Conservation (phyloP, 1,140 invertebrate species). For the Drosophila pachea region DNA sequence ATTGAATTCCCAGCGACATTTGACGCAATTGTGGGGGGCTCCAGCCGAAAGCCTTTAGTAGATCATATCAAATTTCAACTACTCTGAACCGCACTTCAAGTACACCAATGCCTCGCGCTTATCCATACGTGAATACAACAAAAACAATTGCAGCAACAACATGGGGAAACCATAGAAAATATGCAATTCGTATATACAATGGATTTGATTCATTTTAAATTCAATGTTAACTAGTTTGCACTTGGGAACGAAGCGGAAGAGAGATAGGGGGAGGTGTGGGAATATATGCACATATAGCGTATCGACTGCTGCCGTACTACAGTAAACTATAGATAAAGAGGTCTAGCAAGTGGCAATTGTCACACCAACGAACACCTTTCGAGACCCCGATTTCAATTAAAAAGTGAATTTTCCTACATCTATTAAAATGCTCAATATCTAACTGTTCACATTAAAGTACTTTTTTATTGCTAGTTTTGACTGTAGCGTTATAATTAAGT, state of each 20-base stretch:
- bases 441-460: too few relatives aligned
- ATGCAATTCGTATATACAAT: slow-evolving; percentile 49
- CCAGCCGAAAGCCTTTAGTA: slow-evolving; percentile 7
- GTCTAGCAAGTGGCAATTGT: background rate
- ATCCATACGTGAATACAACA: slow-evolving; percentile 16
- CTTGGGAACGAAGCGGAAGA: slow-evolving; percentile 22
- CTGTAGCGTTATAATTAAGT: too few relatives aligned
- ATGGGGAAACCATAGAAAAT: slow-evolving; percentile 63
- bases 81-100: slow-evolving; percentile 46
- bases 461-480: too few relatives aligned
- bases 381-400: too few relatives aligned
- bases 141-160: slow-evolving; percentile 27
- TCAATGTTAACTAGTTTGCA: slow-evolving; percentile 67
- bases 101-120: slow-evolving; percentile 35
- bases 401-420: too few relatives aligned
- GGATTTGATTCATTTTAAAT: slow-evolving; percentile 65
- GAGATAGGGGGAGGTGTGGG: slow-evolving; percentile 4
- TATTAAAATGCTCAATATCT: too few relatives aligned
- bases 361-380: too few relatives aligned
- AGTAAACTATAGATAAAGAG: background rate
- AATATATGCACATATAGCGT: slow-evolving; percentile 4
- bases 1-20: slow-evolving; percentile 13
- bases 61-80: slow-evolving; percentile 28
- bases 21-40: slow-evolving; percentile 46
- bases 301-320: background rate